Evolutionary conservation across 2,113 vertebrate species (phyloP), one percentile per base, ranked within the genome.

Genomic region (Vulpes lagopus): DNA sequence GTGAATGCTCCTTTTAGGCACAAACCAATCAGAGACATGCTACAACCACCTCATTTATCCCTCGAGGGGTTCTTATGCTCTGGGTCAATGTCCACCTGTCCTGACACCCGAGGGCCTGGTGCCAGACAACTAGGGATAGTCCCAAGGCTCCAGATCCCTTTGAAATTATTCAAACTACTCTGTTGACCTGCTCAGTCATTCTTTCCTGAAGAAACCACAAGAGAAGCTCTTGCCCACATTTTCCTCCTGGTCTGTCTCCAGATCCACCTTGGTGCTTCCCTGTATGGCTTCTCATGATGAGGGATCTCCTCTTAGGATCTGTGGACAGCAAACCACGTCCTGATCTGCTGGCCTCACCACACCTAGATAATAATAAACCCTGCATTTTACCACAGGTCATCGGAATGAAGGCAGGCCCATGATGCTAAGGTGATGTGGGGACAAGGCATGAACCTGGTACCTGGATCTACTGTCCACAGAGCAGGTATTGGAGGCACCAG

Each of bases 221-320:
- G 1, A 4, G 22, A n/a, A 51, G n/a, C 62, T 69, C 78, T 19
- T n/a, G 57, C 20, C 17, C 6, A 0, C 1, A 11, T 43, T 43
- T 67, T 43, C 16, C 16, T 35, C 82, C 23, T 11, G 19, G 16
- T 25, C 22, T 69, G 78, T n/a, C 27, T 64, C 82, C 64, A 17
- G 38, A 11, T 43, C 1, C 1, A 15, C 35, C 3, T 32, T 32
- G 27, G 32, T 35, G 6, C 53, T 62, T 92, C n/a, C n/a, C 4
- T 1, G 1, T 1, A 8, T n/a, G 76, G 76, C 16, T 17, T 25
- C 81, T 14, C 0, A 0, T 27, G 67, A 27, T 0, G 1, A 62
- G 53, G 14, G 11, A 5, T 53, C 15, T 62, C 5, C 43, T 78
- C 17, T 38, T 35, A 43, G 73, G 14, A 93, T 76, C 59, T 19